A percentile compares a stretch with the other conserved stretches of the same genome.
Conservation (phyloP, 2,888 invertebrate genomes). For the Saturnia japonica region DNA sequence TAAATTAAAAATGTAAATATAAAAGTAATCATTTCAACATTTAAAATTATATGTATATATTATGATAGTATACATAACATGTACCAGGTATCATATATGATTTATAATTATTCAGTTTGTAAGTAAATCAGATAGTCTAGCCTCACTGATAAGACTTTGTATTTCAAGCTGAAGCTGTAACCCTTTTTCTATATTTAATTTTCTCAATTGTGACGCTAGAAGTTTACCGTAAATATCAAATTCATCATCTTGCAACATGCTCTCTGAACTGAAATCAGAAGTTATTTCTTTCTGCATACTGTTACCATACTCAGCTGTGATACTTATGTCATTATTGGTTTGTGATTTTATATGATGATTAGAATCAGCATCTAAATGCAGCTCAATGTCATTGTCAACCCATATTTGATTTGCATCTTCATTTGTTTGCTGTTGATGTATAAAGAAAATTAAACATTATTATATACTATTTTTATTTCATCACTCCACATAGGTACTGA, state of each 20-base stretch:
- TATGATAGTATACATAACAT: no score
- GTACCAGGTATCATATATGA: neutral
- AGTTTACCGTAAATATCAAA: constrained; percentile 76
- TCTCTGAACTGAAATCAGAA: neutral
- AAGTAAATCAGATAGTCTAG: constrained; percentile 57
- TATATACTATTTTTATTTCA: no score
- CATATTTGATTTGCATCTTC: neutral
- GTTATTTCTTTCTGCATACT: neutral
- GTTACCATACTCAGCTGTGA: neutral
- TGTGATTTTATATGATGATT: neutral
- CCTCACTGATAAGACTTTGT: constrained; percentile 67
- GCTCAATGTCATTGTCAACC: neutral
- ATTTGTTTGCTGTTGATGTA: neutral
- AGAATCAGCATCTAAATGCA: neutral
- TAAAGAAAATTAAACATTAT: no score
- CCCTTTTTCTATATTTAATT: constrained; percentile 66
- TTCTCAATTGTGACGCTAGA: constrained; percentile 70
- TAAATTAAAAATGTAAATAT: no score
- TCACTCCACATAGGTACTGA: no score
- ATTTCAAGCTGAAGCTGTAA: constrained; percentile 67
- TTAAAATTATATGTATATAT: no score
- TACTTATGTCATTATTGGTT: neutral
- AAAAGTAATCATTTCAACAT: no score
- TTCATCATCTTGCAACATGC: constrained; percentile 61
- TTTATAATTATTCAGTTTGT: constrained; percentile 24